Evolutionary conservation across 2,113 vertebrate genomes (phyloP).

Genomic region (Zosterops hypoxanthus): DNA sequence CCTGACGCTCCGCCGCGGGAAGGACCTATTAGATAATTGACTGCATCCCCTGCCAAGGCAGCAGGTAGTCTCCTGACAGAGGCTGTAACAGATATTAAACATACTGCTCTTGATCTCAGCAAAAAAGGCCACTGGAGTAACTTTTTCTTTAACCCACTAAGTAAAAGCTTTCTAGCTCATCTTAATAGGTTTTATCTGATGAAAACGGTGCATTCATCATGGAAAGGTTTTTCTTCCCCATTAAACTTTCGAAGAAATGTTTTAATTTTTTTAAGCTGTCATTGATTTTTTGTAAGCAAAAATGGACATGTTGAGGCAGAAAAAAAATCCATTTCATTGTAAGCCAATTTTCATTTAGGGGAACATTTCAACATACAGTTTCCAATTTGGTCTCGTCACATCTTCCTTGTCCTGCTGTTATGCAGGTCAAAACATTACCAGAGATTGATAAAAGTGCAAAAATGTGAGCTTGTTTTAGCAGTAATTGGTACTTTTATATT

Average conservation of each 20-base stretch:
- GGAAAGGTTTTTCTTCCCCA: neutral
- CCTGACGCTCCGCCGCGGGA: neutral
- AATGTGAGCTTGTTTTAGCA: neutral
- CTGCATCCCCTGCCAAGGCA: conserved; percentile 32
- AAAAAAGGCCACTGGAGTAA: conserved; percentile 40
- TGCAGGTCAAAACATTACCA: neutral
- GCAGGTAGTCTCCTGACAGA: conserved; percentile 34
- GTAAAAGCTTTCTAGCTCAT: conserved; percentile 61
- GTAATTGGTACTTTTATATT: neutral
- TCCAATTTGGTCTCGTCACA: neutral
- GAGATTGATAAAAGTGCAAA: conserved; percentile 3
- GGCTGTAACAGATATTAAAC: conserved; percentile 50
- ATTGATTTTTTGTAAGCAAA: conserved; percentile 60
- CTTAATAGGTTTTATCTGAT: conserved; percentile 61
- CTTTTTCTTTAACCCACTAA: conserved; percentile 39
- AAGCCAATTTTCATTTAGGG: conserved; percentile 30
- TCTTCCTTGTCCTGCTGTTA: neutral
- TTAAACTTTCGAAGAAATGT: conserved; percentile 50
- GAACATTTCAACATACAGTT: neutral
- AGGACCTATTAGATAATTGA: conserved; percentile 54
- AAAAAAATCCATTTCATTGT: conserved; percentile 21
- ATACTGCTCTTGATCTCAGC: conserved; percentile 44
- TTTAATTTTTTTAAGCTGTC: conserved; percentile 48
- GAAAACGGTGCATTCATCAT: conserved; percentile 15
- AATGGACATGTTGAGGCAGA: conserved; percentile 31